Evolutionary conservation across 2,797 vertebrate species (phyloP), one percentile per base, ranked within the genome.

Genomic region (Sebastes taczanowskii): DNA sequence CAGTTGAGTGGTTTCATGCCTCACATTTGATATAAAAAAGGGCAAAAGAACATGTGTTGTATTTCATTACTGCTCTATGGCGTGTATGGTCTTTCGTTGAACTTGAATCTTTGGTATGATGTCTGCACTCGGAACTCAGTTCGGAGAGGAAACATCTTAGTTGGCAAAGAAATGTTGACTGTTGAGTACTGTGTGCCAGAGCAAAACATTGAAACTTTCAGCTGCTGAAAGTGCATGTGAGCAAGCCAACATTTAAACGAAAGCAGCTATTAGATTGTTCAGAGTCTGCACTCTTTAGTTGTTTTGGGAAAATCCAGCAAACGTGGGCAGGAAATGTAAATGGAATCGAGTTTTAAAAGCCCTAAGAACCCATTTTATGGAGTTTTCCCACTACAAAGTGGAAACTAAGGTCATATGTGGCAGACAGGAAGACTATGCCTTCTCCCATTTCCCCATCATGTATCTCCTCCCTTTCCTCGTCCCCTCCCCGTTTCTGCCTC

Each of bases 391-490:
- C 18, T 4, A 8, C 11, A 77, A 64, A n/a, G 66, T 29, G 42
- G 10, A 62, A 66, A 61, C 34, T 10, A 46, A 42, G 35, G 65
- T 18, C 38, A 29, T 64, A 29, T 79, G 71, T 69, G 53, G 71
- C 67, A 78, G 52, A 82, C 73, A 81, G 79, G 46, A 90, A 83
- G 73, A 52, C 62, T 14, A 64, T 81, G 66, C 61, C 29, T 56
- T 8, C 62, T 9, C 76, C 74, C 38, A 25, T 55, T 71, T 49
- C 82, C 73, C 63, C 65, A 77, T 78, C 83, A 77, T 86, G 53
- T 75, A 18, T 53, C 78, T 74, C 83, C 84, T 75, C 86, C 83
- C 83, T 85, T 74, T 86, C 79, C 65, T 78, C 71, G 35, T 83
- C 72, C 72, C 81, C 77, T 71, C 78, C 87, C 73, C 9, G 38